Conservation (phyloP, 2,113 vertebrate species). For the Loxodonta africana region DNA sequence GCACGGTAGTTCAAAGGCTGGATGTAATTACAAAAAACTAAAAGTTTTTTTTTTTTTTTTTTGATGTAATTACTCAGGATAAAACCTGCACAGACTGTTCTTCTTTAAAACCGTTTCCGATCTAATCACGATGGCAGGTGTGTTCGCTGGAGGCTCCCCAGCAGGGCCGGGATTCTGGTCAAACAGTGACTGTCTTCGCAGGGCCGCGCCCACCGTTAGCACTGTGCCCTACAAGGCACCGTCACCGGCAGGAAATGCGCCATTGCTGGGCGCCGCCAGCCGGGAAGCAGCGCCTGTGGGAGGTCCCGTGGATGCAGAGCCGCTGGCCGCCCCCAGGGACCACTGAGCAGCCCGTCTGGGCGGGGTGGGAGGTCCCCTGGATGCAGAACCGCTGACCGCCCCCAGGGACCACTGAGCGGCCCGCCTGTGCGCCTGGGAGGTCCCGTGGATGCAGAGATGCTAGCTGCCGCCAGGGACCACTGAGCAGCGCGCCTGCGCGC, state of each 20-base stretch:
- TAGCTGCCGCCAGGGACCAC: rapidly evolving
- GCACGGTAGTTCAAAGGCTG: background rate
- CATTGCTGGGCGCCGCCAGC: rapidly evolving
- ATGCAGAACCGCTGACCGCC: rapidly evolving
- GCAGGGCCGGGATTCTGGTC: rapidly evolving
- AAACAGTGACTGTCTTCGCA: rapidly evolving
- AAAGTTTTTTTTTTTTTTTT: no score
- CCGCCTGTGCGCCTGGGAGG: background rate
- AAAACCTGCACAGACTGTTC: background rate
- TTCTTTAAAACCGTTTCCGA: background rate
- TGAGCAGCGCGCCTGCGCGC: no score
- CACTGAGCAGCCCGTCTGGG: no score
- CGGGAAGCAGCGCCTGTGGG: background rate
- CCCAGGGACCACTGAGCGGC: rapidly evolving
- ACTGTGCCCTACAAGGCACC: rapidly evolving
- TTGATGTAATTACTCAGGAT: background rate
- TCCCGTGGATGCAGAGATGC: background rate
- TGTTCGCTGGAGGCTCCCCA: rapidly evolving
- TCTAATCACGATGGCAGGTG: rapidly evolving
- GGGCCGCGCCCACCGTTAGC: rapidly evolving
- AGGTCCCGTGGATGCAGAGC: background rate
- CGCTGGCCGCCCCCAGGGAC: rapidly evolving
- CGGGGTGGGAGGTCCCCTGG: background rate
- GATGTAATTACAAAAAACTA: background rate
- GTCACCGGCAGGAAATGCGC: background rate